phyloP scores from a whole-genome alignment of 2,888 invertebrate species.

The Aphelenchoides bicaudatus region DNA sequence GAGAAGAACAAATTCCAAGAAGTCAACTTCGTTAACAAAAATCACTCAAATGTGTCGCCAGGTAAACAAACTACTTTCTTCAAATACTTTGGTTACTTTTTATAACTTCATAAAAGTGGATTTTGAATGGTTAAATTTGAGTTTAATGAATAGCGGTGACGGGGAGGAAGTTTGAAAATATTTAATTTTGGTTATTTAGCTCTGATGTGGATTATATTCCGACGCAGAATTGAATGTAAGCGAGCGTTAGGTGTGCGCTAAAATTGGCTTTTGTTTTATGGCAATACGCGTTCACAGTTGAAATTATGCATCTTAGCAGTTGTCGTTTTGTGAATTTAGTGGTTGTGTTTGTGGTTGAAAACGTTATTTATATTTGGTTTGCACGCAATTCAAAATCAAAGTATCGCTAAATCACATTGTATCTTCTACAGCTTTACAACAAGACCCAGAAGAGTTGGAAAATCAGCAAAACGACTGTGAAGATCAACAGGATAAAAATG shows the following conservation, averaged over 20 bases:
- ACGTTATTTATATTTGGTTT: too few species aligned
- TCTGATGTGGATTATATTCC: constrained; percentile 85
- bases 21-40: constrained; percentile 16
- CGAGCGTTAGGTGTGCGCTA: neutral
- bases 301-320: too few species aligned
- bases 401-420: too few species aligned
- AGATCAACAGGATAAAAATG: constrained; percentile 7
- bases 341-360: too few species aligned
- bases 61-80: constrained; percentile 27
- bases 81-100: constrained; percentile 10
- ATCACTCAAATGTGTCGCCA: constrained; percentile 30
- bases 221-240: constrained; percentile 83
- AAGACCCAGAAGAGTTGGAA: too few species aligned
- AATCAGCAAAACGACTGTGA: constrained; percentile 10
- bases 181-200: constrained; percentile 66
- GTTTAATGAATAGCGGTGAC: neutral
- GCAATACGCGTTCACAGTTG: constrained; percentile 5
- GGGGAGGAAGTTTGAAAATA: constrained; percentile 7
- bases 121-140: neutral
- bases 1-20: constrained; percentile 66
- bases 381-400: too few species aligned
- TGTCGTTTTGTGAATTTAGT: too few species aligned
- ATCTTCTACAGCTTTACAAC: too few species aligned
- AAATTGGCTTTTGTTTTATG: constrained; percentile 4
- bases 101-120: neutral